phyloP scores from a whole-genome alignment of 2,113 vertebrate species.

The Cyprinus carpio region DNA sequence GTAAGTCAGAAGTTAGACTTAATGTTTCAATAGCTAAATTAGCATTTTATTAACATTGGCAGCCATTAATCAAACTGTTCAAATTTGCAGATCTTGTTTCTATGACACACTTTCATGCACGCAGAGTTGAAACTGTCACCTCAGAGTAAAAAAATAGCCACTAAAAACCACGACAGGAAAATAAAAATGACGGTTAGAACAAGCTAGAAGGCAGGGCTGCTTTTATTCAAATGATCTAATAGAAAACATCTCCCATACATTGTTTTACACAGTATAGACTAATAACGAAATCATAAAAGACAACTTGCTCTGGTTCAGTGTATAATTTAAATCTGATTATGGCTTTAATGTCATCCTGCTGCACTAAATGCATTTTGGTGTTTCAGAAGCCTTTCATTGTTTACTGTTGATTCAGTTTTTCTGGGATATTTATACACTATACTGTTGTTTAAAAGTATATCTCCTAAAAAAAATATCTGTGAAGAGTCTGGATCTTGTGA shows the following conservation, averaged over 20 bases:
- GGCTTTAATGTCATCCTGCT: background rate
- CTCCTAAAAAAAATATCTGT: background rate
- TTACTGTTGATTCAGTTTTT: background rate
- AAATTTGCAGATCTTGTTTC: background rate
- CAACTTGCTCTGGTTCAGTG: background rate
- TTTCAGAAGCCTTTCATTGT: background rate
- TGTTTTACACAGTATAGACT: background rate
- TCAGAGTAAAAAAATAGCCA: background rate
- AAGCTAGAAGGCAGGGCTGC: background rate
- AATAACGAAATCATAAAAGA: no score
- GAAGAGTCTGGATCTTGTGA: background rate
- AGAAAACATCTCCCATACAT: background rate
- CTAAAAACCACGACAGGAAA: background rate
- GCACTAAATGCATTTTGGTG: background rate
- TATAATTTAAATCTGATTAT: background rate
- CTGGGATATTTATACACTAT: background rate
- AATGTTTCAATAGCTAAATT: background rate
- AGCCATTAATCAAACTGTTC: background rate
- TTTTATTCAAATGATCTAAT: background rate
- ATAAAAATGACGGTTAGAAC: no score
- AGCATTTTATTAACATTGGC: background rate
- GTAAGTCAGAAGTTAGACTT: background rate
- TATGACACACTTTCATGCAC: background rate
- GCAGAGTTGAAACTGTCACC: no score
- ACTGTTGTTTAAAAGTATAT: background rate